These are phyloP conservation scores for Castor canadensis DNA, from an alignment of 2,113 vertebrate genomes.

Conservation along the genomic window DNA sequence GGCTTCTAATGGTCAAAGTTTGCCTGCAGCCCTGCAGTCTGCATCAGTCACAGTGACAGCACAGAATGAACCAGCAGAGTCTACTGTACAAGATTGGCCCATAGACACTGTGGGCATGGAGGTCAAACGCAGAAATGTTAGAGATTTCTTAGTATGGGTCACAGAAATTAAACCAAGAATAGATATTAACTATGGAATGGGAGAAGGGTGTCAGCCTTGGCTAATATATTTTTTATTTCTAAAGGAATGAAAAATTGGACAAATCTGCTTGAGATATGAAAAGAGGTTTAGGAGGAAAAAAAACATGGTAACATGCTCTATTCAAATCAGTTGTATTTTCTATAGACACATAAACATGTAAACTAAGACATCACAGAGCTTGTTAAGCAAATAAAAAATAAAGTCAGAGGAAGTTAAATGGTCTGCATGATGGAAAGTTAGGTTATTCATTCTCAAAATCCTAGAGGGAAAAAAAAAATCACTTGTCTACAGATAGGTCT, in stretches of 20 bases:
- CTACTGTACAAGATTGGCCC: slow-evolving; percentile 88
- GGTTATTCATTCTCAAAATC: slow-evolving; percentile 85
- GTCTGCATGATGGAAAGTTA: slow-evolving; percentile 85
- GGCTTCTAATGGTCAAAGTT: slow-evolving; percentile 91
- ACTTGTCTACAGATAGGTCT: slow-evolving; percentile 88
- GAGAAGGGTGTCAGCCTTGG: slow-evolving; percentile 85
- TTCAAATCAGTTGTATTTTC: slow-evolving; percentile 80
- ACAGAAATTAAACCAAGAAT: slow-evolving; percentile 90
- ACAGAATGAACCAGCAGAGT: slow-evolving; percentile 87
- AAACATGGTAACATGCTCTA: slow-evolving; percentile 84
- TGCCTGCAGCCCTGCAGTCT: slow-evolving; percentile 89
- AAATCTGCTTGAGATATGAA: slow-evolving; percentile 85
- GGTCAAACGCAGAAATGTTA: slow-evolving; percentile 90
- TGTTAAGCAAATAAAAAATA: slow-evolving; percentile 79
- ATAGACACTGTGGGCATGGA: slow-evolving; percentile 88
- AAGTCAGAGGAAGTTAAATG: slow-evolving; percentile 84
- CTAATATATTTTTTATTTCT: slow-evolving; percentile 82
- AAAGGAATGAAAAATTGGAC: slow-evolving; percentile 84
- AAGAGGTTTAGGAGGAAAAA: slow-evolving; percentile 78
- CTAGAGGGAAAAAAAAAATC: slow-evolving; percentile 76
- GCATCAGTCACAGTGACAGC: slow-evolving; percentile 96
- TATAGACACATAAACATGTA: slow-evolving; percentile 87
- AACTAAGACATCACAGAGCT: slow-evolving; percentile 90
- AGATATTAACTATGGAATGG: slow-evolving; percentile 90
- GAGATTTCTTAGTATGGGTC: slow-evolving; percentile 91